Percentiles rank a stretch among this genome's conserved stretches.
phyloP scores from a whole-genome alignment of 2,797 vertebrate species.

The Periparus ater region DNA sequence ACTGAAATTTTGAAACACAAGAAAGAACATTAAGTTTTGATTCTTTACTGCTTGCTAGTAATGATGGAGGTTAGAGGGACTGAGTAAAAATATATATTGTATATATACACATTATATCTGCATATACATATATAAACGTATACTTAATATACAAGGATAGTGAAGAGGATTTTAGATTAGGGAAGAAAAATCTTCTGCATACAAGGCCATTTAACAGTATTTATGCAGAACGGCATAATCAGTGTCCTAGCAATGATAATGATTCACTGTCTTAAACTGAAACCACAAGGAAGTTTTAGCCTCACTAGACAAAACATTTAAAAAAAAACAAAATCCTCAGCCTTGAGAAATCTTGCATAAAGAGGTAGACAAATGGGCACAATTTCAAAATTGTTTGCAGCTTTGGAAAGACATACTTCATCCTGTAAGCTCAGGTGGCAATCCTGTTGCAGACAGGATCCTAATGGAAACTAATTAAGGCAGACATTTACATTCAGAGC shows the following conservation, averaged over 20 bases:
- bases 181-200: neutral
- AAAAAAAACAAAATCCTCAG: neutral
- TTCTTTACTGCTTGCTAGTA: neutral
- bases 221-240: neutral
- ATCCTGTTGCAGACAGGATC: neutral
- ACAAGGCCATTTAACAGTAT: neutral
- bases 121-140: too few relatives aligned
- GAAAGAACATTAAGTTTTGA: neutral
- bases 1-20: neutral
- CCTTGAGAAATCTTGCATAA: neutral
- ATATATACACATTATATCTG: neutral
- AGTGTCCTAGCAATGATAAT: neutral
- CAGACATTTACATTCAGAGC: neutral
- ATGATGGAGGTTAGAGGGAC: neutral
- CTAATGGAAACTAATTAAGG: neutral
- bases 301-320: neutral
- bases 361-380: neutral
- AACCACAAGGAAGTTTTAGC: neutral
- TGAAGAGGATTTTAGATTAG: neutral
- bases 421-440: neutral
- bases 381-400: neutral
- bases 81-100: neutral
- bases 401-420: neutral
- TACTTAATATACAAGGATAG: neutral
- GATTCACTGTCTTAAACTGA: neutral